These are phyloP conservation scores for Acromyrmex heyeri DNA, from an alignment of 1,140 invertebrate species.

Conservation along the genomic window DNA sequence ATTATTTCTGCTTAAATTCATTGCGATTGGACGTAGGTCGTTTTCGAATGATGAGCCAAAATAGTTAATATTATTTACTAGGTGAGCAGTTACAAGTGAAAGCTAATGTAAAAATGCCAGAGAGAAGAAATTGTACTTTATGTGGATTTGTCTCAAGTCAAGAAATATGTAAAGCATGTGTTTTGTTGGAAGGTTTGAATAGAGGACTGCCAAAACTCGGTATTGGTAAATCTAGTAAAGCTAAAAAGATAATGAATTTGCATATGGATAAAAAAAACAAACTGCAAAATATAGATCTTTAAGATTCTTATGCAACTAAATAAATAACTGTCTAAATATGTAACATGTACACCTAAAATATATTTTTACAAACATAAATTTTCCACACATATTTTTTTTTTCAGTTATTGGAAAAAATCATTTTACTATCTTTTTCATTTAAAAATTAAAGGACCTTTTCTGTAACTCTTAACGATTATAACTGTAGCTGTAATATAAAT, in stretches of 20 bases:
- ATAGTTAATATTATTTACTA: constrained; percentile 82
- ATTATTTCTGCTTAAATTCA: too few relatives aligned
- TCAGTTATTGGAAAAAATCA: neutral
- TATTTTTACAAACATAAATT: constrained; percentile 44
- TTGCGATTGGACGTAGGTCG: too few relatives aligned
- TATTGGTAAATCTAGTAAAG: constrained; percentile 94
- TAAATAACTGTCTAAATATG: neutral
- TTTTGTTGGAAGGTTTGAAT: constrained; percentile 98
- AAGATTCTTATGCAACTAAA: neutral
- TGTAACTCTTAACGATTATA: too few relatives aligned
- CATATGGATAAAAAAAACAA: constrained; percentile 39
- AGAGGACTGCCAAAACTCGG: constrained; percentile 95
- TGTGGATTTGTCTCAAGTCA: constrained; percentile 99
- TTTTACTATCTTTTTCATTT: neutral
- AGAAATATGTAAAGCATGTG: constrained; percentile 98
- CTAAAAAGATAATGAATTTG: constrained; percentile 86
- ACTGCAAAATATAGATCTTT: constrained; percentile 72
- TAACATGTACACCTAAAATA: constrained; percentile 52
- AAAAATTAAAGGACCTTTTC: neutral
- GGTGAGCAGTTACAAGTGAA: constrained; percentile 95
- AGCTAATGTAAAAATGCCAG: constrained; percentile 93
- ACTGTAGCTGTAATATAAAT: neutral
- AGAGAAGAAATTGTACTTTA: constrained; percentile 92
- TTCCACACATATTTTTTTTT: neutral
- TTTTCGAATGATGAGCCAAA: too few relatives aligned